Conservation (phyloP, 2,113 vertebrate genomes). For the Typhlomys cinereus region DNA sequence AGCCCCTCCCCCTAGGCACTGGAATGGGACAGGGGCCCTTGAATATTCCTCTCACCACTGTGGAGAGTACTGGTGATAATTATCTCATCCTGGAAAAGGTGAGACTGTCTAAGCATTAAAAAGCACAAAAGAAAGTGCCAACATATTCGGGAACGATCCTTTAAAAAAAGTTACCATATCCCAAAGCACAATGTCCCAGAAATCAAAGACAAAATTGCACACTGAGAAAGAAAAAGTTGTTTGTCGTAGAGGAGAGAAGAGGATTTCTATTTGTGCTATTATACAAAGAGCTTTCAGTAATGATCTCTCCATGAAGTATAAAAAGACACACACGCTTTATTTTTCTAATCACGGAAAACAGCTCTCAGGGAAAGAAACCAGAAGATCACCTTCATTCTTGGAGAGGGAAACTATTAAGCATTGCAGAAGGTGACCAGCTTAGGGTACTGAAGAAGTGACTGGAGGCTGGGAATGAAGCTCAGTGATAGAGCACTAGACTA, state of each 20-base stretch:
- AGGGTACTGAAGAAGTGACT: background rate
- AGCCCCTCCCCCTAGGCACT: too few relatives aligned
- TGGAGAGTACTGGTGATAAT: background rate
- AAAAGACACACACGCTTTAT: slow-evolving; percentile 34
- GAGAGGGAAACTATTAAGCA: slow-evolving; percentile 47
- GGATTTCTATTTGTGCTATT: slow-evolving; percentile 32
- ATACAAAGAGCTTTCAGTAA: slow-evolving; percentile 53
- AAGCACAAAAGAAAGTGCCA: slow-evolving; percentile 45
- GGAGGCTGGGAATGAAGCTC: background rate
- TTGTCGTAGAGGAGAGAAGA: background rate
- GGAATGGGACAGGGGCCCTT: background rate
- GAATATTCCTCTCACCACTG: background rate
- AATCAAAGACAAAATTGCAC: slow-evolving; percentile 49
- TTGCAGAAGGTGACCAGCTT: slow-evolving; percentile 29
- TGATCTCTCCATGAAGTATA: slow-evolving; percentile 9
- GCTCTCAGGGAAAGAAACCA: background rate
- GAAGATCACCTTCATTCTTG: slow-evolving; percentile 26
- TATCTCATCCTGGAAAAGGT: slow-evolving; percentile 1
- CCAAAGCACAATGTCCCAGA: slow-evolving; percentile 37
- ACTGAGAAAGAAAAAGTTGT: slow-evolving; percentile 33
- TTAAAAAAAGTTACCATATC: slow-evolving; percentile 35
- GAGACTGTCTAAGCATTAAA: slow-evolving; percentile 34
- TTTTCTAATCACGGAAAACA: slow-evolving; percentile 43
- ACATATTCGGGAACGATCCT: slow-evolving; percentile 7
- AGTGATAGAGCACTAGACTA: background rate